Base-by-base conservation (phyloP, 1,140 invertebrate species). In the Temnothorax nylanderi region DNA sequence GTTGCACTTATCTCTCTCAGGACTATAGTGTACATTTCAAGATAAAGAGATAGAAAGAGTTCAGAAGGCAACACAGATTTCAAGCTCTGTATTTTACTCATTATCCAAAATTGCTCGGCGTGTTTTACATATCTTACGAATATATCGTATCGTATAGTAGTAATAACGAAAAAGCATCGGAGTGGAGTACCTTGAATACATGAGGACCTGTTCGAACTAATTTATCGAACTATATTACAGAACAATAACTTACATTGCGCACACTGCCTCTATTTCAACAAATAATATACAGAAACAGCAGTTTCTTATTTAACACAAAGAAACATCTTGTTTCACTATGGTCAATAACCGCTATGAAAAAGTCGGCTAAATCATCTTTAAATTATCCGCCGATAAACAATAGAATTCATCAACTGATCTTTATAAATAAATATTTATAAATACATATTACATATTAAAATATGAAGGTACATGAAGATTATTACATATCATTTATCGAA, bases 361-460 rank as follows among this genome's bases (percentile, higher is more conserved):
- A 26, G 26, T 84, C 80, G 41, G 80, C 54, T 75, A 74, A 75
- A 84, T 84, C 69, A 54, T 75, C 80, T 47, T 84, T 84, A 60
- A 84, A 84, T 74, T 60, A 84, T 75, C 21, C 2, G 32, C 18
- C 26, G 62, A n/a, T 74, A 84, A 82, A 82, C 18, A 74, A 11
- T 60, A 75, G 44, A 84, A 74, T 62, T 72, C 18, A 74, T 58
- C 26, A 72, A 72, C 69, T 62, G 54, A 84, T 78, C 6, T 69
- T 69, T 88, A 84, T 87, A 88, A 76, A 81, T 72, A 87, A 26
- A 26, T 26, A 26, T 26, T 41, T 41, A 41, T 62, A 26, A 26
- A 26, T 26, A 72, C 58, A 87, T 84, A 87, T 87, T 78, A 67
- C 69, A 87, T 72, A 88, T 88, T 87, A 84, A 88, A 82, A 87